Percentiles rank a stretch among this genome's conserved stretches.
Evolutionary conservation across 2,113 vertebrate species (phyloP).

Genomic region (Clupea harengus): DNA sequence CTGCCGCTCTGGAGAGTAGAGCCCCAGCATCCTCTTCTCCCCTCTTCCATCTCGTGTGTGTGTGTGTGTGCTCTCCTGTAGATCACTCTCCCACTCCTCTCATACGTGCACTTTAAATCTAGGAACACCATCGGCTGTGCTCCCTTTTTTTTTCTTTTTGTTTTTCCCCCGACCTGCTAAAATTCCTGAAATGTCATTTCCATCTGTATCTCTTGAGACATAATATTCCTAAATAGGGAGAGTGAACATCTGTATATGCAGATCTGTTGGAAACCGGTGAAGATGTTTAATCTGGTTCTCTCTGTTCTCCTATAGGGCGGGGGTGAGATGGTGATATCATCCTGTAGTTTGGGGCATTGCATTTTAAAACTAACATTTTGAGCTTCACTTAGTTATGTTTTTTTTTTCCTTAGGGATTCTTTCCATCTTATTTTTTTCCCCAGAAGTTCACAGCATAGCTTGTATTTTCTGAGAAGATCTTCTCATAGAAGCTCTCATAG

Average conservation of each 20-base stretch:
- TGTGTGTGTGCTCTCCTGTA: background rate
- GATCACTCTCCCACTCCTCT: constrained; percentile 5
- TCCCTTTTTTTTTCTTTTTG: background rate
- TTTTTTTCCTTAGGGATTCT: background rate
- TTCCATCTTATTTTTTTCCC: background rate
- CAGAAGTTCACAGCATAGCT: background rate
- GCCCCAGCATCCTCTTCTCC: constrained; percentile 61
- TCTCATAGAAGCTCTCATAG: background rate
- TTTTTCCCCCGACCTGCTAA: background rate
- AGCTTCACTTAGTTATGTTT: background rate
- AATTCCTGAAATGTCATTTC: background rate
- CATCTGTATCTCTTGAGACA: constrained; percentile 52
- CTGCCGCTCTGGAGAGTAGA: constrained; percentile 97
- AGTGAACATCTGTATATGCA: background rate
- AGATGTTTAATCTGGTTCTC: background rate
- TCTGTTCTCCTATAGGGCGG: background rate
- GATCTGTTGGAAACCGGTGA: background rate
- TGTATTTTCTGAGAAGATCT: background rate
- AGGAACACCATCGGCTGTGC: background rate
- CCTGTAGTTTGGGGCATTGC: background rate
- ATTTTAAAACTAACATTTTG: background rate
- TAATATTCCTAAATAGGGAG: constrained; percentile 32
- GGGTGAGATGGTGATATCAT: background rate
- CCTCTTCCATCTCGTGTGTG: constrained; percentile 47
- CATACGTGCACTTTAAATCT: constrained; percentile 15